phyloP scores from a whole-genome alignment of 2,888 invertebrate genomes.

The Brachypalpus laphriformis region DNA sequence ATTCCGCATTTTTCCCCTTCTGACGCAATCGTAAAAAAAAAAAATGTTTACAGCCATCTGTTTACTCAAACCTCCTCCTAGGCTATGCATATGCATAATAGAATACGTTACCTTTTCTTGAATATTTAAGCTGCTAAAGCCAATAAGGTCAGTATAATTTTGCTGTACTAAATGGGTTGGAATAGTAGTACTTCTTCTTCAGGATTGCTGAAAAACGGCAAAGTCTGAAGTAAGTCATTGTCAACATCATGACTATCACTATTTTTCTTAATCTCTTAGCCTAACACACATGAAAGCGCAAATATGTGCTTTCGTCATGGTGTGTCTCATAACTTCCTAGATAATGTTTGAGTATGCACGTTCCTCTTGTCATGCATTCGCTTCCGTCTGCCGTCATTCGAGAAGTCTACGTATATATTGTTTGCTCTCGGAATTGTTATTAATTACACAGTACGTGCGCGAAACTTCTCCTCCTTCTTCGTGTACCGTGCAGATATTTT shows the following conservation, averaged over 20 bases:
- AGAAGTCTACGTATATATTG: conserved; percentile 5
- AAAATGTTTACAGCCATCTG: no score
- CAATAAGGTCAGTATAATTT: no score
- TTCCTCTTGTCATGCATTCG: conserved; percentile 8
- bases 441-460: conserved; percentile 36
- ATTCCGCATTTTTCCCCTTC: no score
- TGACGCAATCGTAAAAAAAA: no score
- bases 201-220: not conserved
- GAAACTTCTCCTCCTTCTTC: not conserved
- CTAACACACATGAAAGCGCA: not conserved
- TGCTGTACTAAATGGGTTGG: no score
- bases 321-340: conserved; percentile 36
- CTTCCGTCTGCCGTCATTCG: conserved; percentile 8
- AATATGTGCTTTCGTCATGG: conserved; percentile 38
- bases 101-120: no score
- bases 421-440: conserved; percentile 54
- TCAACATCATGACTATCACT: not conserved
- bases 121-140: no score
- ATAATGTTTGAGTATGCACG: conserved; percentile 20
- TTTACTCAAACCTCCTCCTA: no score
- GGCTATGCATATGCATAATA: no score
- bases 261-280: not conserved
- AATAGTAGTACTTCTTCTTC: no score
- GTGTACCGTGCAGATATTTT: conserved; percentile 30
- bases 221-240: not conserved